A percentile compares a stretch with the other conserved stretches of the same genome.
Evolutionary conservation across 2,888 invertebrate genomes (phyloP).

Genomic region (Apotomis capreana): DNA sequence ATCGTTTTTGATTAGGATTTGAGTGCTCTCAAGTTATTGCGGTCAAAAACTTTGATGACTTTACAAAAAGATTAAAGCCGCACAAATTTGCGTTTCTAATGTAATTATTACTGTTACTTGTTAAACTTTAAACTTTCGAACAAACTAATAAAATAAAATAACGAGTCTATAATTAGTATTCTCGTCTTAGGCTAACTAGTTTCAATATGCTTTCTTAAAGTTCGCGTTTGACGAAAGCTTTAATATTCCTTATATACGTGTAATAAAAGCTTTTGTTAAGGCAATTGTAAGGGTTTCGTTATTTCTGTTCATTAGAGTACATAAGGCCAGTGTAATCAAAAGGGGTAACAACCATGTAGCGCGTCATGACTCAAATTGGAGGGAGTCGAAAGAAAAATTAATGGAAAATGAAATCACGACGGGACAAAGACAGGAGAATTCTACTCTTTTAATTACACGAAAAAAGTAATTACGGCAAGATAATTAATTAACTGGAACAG

Average conservation of each 20-base stretch:
- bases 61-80: slow-evolving; percentile 13
- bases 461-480: slow-evolving; percentile 84
- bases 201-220: slow-evolving; percentile 29
- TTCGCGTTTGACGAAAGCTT: slow-evolving; percentile 16
- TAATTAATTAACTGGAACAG: slow-evolving; percentile 84
- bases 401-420: slow-evolving; percentile 83
- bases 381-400: slow-evolving; percentile 84
- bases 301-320: slow-evolving; percentile 82
- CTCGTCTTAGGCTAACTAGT: slow-evolving; percentile 30
- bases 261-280: slow-evolving; percentile 52
- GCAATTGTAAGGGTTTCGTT: slow-evolving; percentile 53
- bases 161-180: slow-evolving; percentile 19
- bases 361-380: slow-evolving; percentile 84
- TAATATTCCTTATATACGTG: slow-evolving; percentile 8
- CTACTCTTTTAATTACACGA: slow-evolving; percentile 84
- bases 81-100: slow-evolving; percentile 16
- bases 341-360: slow-evolving; percentile 80
- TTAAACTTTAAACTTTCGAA: slow-evolving; percentile 25
- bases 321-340: slow-evolving; percentile 79
- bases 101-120: slow-evolving; percentile 26
- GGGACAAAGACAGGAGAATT: slow-evolving; percentile 82
- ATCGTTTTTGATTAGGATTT: not conserved
- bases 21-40: not conserved
- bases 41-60: slow-evolving; percentile 9
- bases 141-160: slow-evolving; percentile 28